Base-by-base conservation (phyloP, 2,797 vertebrate genomes). In the Hapalemur alaotrensis region DNA sequence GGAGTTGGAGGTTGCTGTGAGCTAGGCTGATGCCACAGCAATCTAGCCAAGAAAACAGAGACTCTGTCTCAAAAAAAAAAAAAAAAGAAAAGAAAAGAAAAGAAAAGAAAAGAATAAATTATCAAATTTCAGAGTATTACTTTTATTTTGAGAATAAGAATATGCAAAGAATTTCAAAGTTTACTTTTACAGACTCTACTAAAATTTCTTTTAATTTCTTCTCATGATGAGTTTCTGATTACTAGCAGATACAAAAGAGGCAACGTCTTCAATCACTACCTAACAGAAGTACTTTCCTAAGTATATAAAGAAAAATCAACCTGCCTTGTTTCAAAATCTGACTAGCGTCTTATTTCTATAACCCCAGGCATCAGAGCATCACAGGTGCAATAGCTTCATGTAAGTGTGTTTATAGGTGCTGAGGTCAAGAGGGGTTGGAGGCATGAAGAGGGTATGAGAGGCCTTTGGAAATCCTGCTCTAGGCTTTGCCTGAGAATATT, bases 281-380 rank as follows among this genome's bases (percentile, higher is more conserved):
- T 82, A 35, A 30, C 85, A 76, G 5, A 85, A 92, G 22, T 28
- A 41, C 0, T 73, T 54, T 78, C 63, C 35, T 85, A 85, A 69
- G 17, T 41, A 5, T 23, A 69, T 73, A 89, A 50, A 46, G 18
- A 76, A 87, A 89, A 76, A 69, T 61, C 32, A 59, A 50, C 4
- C 23, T 65, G 14, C 23, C 3, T 88, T 89, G 75, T 96, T 57
- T 95, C 41, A 69, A 76, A 94, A 93, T 41, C 13, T 92, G 67
- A 89, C 20, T 46, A 61, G 52, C 14, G 94, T 89, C 65, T 82
- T 96, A n/a, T 17, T 93, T 85, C 50, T 97, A 86, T 95, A 97
- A 93, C 86, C 18, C 63, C 32, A 65, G 72, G 28, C 57, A 84
- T 46, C 7, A 61, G n/a, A 83, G n/a, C 22, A 72, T 20, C n/a